Evolutionary conservation across 2,888 invertebrate genomes (phyloP), one percentile per base, ranked within the genome.

Genomic region (Hoplodrina blanda): DNA sequence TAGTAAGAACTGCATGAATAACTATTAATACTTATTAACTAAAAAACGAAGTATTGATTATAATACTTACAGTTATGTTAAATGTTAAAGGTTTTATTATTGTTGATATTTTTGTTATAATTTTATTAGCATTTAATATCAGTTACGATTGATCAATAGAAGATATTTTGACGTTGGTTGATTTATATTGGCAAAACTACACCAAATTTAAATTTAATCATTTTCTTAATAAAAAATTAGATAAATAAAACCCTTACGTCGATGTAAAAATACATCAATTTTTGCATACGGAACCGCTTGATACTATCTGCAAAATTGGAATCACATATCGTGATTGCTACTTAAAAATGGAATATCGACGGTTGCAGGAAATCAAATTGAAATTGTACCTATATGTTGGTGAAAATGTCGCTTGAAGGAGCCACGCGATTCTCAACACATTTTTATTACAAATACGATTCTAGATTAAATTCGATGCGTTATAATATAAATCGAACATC

Each of bases 321-420:
- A 93, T 93, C 89, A 87, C 87, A 87, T 87, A 83, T 90, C 86
- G 88, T 90, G 91, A 94, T 93, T 94, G 93, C 93, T 93, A 93
- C 90, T 94, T 93, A 93, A 93, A 93, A 92, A 92, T 92, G 91
- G 82, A 92, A 93, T 88, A 87, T 85, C 82, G 85, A 73, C 88
- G 88, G 82, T 84, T 83, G 89, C 85, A 88, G 89, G 91, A 92
- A 93, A 93, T 93, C 92, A 90, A 93, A 93, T 93, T 90, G 93
- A 91, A 91, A 91, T 87, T 90, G 88, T 89, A 90, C 41, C 13
- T 90, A 90, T 90, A 88, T 87, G 91, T 78, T 87, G 86, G 80
- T 81, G 86, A 88, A 92, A 92, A 93, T 91, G 89, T 90, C 90
- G 88, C 89, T 87, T 83, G 81, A 81, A 81, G 69, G 77, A 82